Evolutionary conservation across 2,888 invertebrate species (phyloP).

Genomic region (Lasioglossum oenotherae): DNA sequence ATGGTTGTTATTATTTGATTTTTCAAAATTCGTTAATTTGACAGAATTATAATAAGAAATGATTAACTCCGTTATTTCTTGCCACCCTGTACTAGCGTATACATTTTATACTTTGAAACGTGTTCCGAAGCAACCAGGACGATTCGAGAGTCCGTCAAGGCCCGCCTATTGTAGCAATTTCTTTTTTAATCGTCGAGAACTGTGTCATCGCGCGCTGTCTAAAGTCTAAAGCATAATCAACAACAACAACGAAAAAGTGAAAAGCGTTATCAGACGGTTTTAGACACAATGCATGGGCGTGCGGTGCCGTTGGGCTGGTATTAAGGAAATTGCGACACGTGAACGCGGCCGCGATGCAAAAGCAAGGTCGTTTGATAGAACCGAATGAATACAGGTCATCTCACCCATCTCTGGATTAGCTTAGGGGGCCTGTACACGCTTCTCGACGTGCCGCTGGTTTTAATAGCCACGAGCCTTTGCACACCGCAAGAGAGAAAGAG

Average conservation of each 20-base stretch:
- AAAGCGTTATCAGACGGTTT: not conserved
- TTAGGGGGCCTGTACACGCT: conserved; percentile 12
- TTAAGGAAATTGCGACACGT: conserved; percentile 25
- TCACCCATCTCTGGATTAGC: conserved; percentile 35
- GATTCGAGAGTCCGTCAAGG: not conserved
- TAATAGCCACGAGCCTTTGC: not conserved
- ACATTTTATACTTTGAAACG: not conserved
- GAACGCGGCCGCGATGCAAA: conserved; percentile 19
- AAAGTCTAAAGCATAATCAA: not conserved
- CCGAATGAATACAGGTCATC: conserved; percentile 45
- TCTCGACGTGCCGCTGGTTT: not conserved
- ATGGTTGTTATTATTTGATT: no score
- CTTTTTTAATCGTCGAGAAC: not conserved
- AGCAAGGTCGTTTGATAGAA: conserved; percentile 42
- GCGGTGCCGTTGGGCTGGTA: not conserved
- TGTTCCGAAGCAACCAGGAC: not conserved
- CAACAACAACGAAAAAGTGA: not conserved
- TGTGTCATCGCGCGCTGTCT: not conserved
- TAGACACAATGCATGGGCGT: not conserved
- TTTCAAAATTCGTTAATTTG: no score
- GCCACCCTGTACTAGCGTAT: no score
- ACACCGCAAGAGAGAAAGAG: not conserved
- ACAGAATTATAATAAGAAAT: no score
- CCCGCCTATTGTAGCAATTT: not conserved
- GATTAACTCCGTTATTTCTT: no score